Base-by-base conservation (phyloP, 2,113 vertebrate species). In the Perca flavescens region DNA sequence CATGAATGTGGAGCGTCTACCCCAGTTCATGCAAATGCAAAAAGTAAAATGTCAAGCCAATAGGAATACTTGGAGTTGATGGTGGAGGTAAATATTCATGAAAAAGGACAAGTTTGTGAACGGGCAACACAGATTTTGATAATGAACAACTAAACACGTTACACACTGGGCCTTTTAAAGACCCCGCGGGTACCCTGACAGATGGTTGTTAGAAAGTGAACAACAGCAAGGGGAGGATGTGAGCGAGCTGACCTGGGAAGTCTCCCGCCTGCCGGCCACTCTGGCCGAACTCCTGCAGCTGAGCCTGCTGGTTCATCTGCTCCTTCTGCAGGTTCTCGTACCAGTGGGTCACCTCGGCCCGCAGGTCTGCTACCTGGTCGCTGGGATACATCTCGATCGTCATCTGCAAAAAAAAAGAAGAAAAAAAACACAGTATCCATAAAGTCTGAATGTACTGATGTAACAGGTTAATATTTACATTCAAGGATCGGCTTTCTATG, bases 341-440 rank as follows among this genome's bases (percentile, higher is more conserved):
- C 98, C 98, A 99, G 71, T 99, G 98, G 5, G 98, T 99, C 74
- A 99, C 98, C 94, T 99, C 98, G 1, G 98, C 98, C 56, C 98
- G 94, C 77, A 99, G 95, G 93, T 99, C 98, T 0, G 98, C 98
- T 74, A 99, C 98, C 94, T 99, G 98, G 92, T 99, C 98, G 52
- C 97, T 99, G 6, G 98, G 97, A 86, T 99, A 99, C 98, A 99
- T 99, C 95, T 99, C 98, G 81, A 99, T 99, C 50, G 98, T 99
- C 98, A 99, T 99, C 98, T 99, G 94, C 7, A 63, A 8, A 46
- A 1, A 43, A 28, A 2, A 49, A 11, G 1, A 25, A 25, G 25
- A 25, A 13, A 54, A 12, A 14, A 10, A 60, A 14, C 13, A 60
- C 0, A 17, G 16, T 1, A n/a, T 4, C 3, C 14, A 14, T 21